These are phyloP conservation scores for Caenorhabditis becei DNA, from an alignment of 2,888 invertebrate species.

Conservation along the genomic window DNA sequence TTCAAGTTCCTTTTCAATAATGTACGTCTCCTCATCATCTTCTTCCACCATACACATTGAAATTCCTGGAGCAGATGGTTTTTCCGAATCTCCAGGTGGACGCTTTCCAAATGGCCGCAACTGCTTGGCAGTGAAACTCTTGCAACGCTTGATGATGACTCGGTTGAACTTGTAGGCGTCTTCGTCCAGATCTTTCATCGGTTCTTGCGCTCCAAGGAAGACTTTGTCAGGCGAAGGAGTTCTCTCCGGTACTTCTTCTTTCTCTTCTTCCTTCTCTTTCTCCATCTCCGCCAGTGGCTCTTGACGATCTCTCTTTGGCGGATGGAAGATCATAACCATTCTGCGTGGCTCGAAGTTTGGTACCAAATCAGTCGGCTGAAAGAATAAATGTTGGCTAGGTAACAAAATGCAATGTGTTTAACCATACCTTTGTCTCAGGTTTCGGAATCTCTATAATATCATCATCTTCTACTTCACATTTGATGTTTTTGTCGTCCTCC, in stretches of 20 bases:
- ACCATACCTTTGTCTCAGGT: too few species aligned
- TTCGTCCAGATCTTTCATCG: slow-evolving; percentile 17
- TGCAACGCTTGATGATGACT: not conserved
- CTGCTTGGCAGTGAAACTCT: not conserved
- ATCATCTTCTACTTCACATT: too few species aligned
- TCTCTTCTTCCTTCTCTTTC: not conserved
- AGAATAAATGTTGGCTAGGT: too few species aligned
- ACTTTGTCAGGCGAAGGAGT: not conserved
- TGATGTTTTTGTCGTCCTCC: too few species aligned
- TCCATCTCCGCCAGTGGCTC: too few species aligned
- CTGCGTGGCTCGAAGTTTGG: too few species aligned
- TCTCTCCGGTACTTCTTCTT: not conserved
- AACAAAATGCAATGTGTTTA: too few species aligned
- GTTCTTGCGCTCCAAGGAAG: slow-evolving; percentile 13
- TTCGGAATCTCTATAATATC: too few species aligned
- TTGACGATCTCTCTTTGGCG: too few species aligned
- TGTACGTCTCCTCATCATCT: not conserved
- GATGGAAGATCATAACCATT: too few species aligned
- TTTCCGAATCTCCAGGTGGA: not conserved
- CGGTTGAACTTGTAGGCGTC: not conserved
- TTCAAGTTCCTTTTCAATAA: not conserved
- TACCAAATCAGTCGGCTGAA: too few species aligned
- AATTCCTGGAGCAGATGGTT: not conserved
- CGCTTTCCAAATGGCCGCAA: slow-evolving; percentile 14
- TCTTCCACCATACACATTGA: not conserved